These are phyloP conservation scores for Escarpia spicata DNA, from an alignment of 2,888 invertebrate species.

Conservation along the genomic window DNA sequence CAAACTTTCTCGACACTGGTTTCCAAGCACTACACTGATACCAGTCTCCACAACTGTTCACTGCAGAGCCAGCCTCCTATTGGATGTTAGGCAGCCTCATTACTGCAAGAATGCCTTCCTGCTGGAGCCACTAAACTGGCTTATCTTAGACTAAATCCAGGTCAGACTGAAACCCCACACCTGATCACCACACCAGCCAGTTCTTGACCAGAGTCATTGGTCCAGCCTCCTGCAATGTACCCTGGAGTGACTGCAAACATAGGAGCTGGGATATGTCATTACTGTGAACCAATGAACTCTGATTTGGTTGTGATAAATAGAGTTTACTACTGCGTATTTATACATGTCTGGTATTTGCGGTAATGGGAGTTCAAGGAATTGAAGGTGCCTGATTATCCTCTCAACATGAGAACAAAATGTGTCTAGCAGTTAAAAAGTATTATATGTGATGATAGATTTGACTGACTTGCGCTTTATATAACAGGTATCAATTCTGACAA, in stretches of 20 bases:
- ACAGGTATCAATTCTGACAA: too few species aligned
- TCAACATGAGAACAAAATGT: not conserved
- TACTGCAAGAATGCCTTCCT: conserved; percentile 1
- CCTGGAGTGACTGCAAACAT: not conserved
- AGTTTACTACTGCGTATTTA: not conserved
- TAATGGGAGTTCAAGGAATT: not conserved
- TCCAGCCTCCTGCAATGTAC: not conserved
- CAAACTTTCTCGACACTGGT: not conserved
- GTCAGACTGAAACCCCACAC: not conserved
- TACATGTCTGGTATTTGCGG: not conserved
- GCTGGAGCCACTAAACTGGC: not conserved
- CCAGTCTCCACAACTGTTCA: not conserved
- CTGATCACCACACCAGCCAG: not conserved
- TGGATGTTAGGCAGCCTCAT: not conserved
- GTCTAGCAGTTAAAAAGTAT: too few species aligned
- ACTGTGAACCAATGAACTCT: not conserved
- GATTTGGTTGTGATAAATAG: not conserved
- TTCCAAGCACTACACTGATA: not conserved
- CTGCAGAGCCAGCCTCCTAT: not conserved
- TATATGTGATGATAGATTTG: too few species aligned
- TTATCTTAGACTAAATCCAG: conserved; percentile 1
- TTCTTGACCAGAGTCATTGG: not conserved
- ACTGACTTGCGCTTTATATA: too few species aligned
- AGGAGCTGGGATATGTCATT: not conserved
- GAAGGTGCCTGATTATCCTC: not conserved